Evolutionary conservation across 2,797 vertebrate genomes (phyloP), one percentile per base, ranked within the genome.

Genomic region (Centroberyx gerrardi): DNA sequence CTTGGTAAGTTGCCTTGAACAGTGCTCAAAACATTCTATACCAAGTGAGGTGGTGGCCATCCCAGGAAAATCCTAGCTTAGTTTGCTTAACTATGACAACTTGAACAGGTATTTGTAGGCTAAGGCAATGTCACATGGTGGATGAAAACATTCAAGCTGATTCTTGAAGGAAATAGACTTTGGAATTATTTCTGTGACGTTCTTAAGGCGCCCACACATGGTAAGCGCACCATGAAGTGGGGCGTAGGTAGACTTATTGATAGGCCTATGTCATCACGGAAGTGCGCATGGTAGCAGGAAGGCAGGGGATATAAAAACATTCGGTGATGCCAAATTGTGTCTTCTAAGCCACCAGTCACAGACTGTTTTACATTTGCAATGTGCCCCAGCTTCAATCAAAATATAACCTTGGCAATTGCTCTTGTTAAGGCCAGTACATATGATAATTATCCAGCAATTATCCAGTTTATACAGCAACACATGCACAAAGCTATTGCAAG

Each of bases 141-240:
- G 6, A 40, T 40, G 38, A 40, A 40, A 40, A 8, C 38, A 40
- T 8, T 40, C 5, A 40, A 40, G 38, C 38, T 40, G 38, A 40
- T 40, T 9, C 8, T 40, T 7, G 7, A 8, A 8, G 38, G 2
- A 40, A 40, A 40, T 8, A 40, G 38, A 40, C 6, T 62, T 75
- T 76, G 58, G 78, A 76, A 74, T 76, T 87, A 5, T 81, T 83
- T 49, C 62, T 82, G 72, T 86, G 77, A 84, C 81, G 82, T 72
- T 63, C 53, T 78, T 63, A 58, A 18, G 18, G 67, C 62, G 9
- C 77, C 85, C 75, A 84, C 81, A 66, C 79, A 73, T 72, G 65
- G 69, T n/a, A 42, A 63, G 12, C 28, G 2, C 3, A 22, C 7
- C 80, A 60, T 77, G 7, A 40, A 40, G 8, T 40, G 9, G 6